A percentile compares a stretch with the other conserved stretches of the same genome.
Evolutionary conservation across 1,140 invertebrate genomes (phyloP).

Genomic region (Dolichoris vasculosae): DNA sequence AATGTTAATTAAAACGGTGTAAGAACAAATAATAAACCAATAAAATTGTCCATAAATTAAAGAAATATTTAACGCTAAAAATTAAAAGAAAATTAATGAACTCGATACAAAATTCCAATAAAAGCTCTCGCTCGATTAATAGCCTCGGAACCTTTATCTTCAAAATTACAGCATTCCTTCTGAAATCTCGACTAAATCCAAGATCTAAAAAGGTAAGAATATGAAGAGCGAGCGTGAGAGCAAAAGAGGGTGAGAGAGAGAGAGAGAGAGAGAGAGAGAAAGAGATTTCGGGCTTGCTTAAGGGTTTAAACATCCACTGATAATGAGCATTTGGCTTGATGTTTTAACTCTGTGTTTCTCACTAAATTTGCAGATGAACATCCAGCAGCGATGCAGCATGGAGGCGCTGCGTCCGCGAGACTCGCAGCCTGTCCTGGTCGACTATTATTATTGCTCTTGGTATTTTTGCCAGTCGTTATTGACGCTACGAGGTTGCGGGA

Average conservation of each 20-base stretch:
- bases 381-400: conserved; percentile 86
- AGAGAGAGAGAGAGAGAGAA: background rate
- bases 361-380: conserved; percentile 79
- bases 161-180: conserved; percentile 22
- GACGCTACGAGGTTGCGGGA: background rate
- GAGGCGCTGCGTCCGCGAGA: conserved; percentile 60
- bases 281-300: background rate
- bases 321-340: conserved; percentile 43
- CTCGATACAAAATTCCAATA: conserved; percentile 8
- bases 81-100: too few relatives aligned
- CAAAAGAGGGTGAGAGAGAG: background rate
- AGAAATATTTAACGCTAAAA: too few relatives aligned
- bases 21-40: too few relatives aligned
- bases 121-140: background rate
- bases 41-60: too few relatives aligned
- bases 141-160: background rate
- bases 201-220: background rate
- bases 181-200: conserved; percentile 25
- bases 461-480: conserved; percentile 48
- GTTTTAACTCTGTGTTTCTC: background rate
- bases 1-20: too few relatives aligned
- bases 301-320: background rate
- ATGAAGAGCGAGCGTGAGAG: background rate
- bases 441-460: conserved; percentile 44
- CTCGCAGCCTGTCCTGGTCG: background rate